Base-by-base conservation (phyloP, 2,797 vertebrate species). In the Heliangelus exortis region DNA sequence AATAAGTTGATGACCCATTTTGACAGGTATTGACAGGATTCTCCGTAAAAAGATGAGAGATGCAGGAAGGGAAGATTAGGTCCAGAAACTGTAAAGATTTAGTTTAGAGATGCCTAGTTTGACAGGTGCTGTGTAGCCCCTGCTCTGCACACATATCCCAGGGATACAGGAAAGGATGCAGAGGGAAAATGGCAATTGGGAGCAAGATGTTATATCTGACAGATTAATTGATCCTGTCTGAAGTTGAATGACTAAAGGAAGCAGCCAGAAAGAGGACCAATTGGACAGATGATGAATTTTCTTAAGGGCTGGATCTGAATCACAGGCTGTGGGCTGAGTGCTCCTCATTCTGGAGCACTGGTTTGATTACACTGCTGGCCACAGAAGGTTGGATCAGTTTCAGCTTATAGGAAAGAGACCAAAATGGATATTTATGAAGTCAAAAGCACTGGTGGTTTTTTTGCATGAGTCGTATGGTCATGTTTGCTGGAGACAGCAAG, bases 71-170 rank as follows among this genome's bases (percentile, higher is more conserved):
- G 33, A 61, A 65, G 20, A 66, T 29, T 23, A 80, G 17, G 21
- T 36, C n/a, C 10, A 6, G 21, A 68, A 78, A 31, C 25, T 82
- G n/a, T 11, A 34, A 25, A 31, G 43, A 20, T 76, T 66, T 73
- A 1, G 0, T 0, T 0, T 11, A 74, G n/a, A 25, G 28, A 26
- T 26, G 8, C n/a, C 41, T 0, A 48, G 34, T 23, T 77, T 67
- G 53, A 58, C n/a, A 22, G 3, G 1, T 31, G 25, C 16, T 73
- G 29, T 63, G 53, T 10, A 57, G 21, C 4, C 25, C 1, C 1
- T 65, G 62, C 13, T n/a, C 31, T 33, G 29, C 10, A 8, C 3
- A 31, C 15, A 29, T 14, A 20, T 4, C 10, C 9, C 76, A 39
- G 29, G 34, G 58, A 47, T 5, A 41, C 2, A 14, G 54, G 48